Percentiles rank a stretch among this genome's conserved stretches.
phyloP scores from a whole-genome alignment of 2,113 vertebrate species.

The Oreocharis arfaki region DNA sequence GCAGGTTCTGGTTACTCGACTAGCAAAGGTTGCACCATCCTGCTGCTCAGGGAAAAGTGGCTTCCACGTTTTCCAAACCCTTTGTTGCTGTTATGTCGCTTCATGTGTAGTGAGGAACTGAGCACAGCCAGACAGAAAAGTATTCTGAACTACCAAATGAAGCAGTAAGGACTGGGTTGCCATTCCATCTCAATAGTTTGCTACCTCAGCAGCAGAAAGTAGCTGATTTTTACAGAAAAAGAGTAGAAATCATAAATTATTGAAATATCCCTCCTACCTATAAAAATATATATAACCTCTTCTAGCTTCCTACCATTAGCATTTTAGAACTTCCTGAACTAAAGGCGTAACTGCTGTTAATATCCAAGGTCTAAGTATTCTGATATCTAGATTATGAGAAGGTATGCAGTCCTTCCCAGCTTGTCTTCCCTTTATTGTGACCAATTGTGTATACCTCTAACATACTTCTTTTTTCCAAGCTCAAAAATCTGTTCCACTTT shows the following conservation, averaged over 20 bases:
- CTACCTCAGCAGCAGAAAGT: neutral
- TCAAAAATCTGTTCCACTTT: neutral
- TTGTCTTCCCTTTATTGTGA: neutral
- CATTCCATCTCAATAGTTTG: neutral
- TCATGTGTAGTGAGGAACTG: neutral
- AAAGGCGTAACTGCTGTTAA: neutral
- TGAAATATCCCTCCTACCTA: neutral
- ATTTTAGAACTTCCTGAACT: neutral
- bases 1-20: neutral
- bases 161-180: neutral
- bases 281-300: neutral
- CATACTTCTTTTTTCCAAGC: neutral
- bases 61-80: neutral
- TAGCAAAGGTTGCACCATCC: neutral
- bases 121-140: neutral
- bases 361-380: neutral
- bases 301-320: neutral
- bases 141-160: neutral
- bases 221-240: neutral
- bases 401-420: neutral
- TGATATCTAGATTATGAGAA: neutral
- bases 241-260: neutral
- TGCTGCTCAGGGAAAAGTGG: neutral
- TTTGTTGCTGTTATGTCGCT: neutral
- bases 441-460: neutral